Percentiles rank a stretch among this genome's conserved stretches.
phyloP scores from a whole-genome alignment of 1,140 invertebrate genomes.

The Drosophila kepulauana region DNA sequence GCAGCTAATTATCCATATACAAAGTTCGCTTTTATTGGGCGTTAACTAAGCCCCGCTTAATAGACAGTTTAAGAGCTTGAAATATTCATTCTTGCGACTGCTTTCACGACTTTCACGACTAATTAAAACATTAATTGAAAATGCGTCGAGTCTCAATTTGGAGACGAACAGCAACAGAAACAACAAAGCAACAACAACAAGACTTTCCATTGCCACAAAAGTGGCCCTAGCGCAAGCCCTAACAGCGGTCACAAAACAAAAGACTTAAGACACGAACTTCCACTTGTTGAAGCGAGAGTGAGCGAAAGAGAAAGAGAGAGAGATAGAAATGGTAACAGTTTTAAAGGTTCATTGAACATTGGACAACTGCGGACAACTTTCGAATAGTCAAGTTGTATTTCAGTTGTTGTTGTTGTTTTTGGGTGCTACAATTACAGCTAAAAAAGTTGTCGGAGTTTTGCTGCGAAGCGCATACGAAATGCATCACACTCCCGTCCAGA shows the following conservation, averaged over 20 bases:
- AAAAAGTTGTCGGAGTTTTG: neutral
- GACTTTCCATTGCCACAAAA: constrained; percentile 14
- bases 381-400: constrained; percentile 28
- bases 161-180: neutral
- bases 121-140: constrained; percentile 55
- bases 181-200: neutral
- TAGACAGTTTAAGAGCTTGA: constrained; percentile 2
- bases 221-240: too few species aligned
- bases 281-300: constrained; percentile 1
- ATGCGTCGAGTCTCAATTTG: constrained; percentile 13
- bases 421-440: constrained; percentile 46
- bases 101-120: constrained; percentile 35
- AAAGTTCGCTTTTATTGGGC: constrained; percentile 32
- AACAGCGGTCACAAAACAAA: too few species aligned
- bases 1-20: constrained; percentile 26
- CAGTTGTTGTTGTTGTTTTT: constrained; percentile 23
- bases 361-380: constrained; percentile 49
- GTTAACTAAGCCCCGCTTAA: constrained; percentile 15
- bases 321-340: constrained; percentile 46
- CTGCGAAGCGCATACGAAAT: constrained; percentile 20
- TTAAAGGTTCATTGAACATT: constrained; percentile 55
- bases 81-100: neutral
- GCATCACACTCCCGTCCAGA: constrained; percentile 1
- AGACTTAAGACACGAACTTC: constrained; percentile 26
- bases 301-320: constrained; percentile 34